Percentiles rank a stretch among this genome's conserved stretches.
phyloP scores from a whole-genome alignment of 2,888 invertebrate genomes.

The Brenthis daphne region DNA sequence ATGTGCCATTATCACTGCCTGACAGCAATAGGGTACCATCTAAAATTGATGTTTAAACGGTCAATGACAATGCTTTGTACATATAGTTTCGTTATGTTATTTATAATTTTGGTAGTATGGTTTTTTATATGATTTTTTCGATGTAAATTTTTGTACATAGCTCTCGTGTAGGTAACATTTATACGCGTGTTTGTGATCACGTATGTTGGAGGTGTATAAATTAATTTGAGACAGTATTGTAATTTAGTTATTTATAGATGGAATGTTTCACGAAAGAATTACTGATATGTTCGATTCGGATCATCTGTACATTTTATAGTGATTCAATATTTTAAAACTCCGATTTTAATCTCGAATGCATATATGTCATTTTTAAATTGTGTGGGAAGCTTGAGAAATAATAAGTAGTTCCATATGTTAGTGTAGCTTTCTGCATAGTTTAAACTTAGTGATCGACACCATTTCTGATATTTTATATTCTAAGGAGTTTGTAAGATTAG shows the following conservation, averaged over 20 bases:
- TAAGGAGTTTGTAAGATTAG: constrained; percentile 24
- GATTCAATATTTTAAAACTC: constrained; percentile 14
- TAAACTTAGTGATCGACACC: constrained; percentile 34
- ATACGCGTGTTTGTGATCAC: constrained; percentile 63
- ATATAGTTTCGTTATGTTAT: constrained; percentile 67
- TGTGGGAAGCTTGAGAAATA: constrained; percentile 28
- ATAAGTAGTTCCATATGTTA: constrained; percentile 10
- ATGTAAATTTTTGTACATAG: constrained; percentile 70
- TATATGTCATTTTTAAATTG: constrained; percentile 35
- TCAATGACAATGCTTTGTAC: constrained; percentile 65
- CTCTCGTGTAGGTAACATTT: constrained; percentile 48
- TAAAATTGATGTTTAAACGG: constrained; percentile 50
- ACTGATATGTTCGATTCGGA: constrained; percentile 5
- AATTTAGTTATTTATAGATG: constrained; percentile 63
- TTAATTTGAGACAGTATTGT: constrained; percentile 60
- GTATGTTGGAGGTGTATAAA: constrained; percentile 56
- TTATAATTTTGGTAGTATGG: constrained; percentile 52
- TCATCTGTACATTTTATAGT: not conserved
- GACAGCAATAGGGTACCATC: constrained; percentile 29
- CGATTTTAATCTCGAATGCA: constrained; percentile 28
- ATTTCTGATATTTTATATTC: constrained; percentile 24
- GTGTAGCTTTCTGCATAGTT: constrained; percentile 34
- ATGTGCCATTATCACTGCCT: constrained; percentile 57
- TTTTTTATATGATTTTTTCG: constrained; percentile 44
- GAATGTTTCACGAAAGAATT: constrained; percentile 3